phyloP scores from a whole-genome alignment of 2,797 vertebrate genomes.

The Poecilia picta region DNA sequence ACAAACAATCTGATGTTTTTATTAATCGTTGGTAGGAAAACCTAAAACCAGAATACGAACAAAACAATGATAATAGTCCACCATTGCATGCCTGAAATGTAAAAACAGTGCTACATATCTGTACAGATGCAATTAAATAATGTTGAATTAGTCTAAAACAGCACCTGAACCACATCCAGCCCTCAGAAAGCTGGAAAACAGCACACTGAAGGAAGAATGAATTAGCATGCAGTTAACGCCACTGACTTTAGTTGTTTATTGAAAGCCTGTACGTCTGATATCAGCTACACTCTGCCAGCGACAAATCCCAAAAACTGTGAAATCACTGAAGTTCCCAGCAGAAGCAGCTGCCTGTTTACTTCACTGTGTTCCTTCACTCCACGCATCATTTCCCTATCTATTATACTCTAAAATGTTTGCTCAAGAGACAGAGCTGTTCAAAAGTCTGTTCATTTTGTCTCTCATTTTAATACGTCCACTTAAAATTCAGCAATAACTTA shows the following conservation, averaged over 20 bases:
- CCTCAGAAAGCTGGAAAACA: constrained; percentile 15
- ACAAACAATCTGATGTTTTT: not conserved
- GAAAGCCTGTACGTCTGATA: constrained; percentile 56
- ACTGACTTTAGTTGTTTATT: constrained; percentile 62
- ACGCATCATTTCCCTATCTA: constrained; percentile 53
- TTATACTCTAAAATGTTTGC: constrained; percentile 63
- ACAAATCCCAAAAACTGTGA: constrained; percentile 74
- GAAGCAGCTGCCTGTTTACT: constrained; percentile 75
- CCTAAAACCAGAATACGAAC: not conserved
- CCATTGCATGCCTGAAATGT: no score
- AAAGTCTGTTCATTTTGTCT: constrained; percentile 60
- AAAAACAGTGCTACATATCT: no score
- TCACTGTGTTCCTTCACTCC: constrained; percentile 63
- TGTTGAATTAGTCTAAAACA: not conserved
- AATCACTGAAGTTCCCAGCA: constrained; percentile 76
- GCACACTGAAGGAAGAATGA: constrained; percentile 41
- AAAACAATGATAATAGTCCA: not conserved
- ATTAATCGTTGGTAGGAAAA: not conserved
- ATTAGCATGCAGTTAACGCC: constrained; percentile 74
- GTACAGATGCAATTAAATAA: no score
- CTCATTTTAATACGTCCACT: constrained; percentile 57
- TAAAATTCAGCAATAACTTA: constrained; percentile 64
- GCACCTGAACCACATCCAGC: not conserved
- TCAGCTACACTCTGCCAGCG: constrained; percentile 74
- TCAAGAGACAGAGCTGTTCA: constrained; percentile 66